These are phyloP conservation scores for Dromas ardeola DNA, from an alignment of 2,113 vertebrate species.

Conservation along the genomic window DNA sequence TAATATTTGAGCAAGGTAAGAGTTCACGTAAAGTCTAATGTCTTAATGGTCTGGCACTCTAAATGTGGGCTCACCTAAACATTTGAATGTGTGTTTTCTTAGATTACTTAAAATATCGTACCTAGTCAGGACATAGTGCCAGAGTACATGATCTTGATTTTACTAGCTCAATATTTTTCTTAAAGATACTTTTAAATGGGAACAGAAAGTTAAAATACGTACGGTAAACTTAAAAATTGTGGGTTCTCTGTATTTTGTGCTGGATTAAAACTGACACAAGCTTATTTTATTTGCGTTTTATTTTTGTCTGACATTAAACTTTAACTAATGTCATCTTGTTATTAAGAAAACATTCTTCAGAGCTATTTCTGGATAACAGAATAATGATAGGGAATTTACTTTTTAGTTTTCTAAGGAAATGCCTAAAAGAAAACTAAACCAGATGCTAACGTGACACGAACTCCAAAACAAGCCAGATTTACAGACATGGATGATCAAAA, in stretches of 20 bases:
- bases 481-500: not conserved
- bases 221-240: not conserved
- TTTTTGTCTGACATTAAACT: not conserved
- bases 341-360: conserved; percentile 18
- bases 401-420: conserved; percentile 32
- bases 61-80: not conserved
- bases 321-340: not conserved
- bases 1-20: not conserved
- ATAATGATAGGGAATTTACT: not conserved
- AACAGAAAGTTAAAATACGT: not conserved
- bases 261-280: not conserved
- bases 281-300: not conserved
- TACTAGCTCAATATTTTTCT: not conserved
- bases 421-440: not conserved
- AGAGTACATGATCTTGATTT: not conserved
- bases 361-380: conserved; percentile 11
- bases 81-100: not conserved
- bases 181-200: not conserved
- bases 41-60: not conserved
- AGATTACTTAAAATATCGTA: not conserved
- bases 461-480: not conserved
- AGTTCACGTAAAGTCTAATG: not conserved
- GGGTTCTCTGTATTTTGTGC: not conserved
- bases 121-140: not conserved
- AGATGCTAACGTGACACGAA: not conserved